A percentile compares a stretch with the other conserved stretches of the same genome.
Evolutionary conservation across 2,797 vertebrate species (phyloP).

Genomic region (Salmo trutta): DNA sequence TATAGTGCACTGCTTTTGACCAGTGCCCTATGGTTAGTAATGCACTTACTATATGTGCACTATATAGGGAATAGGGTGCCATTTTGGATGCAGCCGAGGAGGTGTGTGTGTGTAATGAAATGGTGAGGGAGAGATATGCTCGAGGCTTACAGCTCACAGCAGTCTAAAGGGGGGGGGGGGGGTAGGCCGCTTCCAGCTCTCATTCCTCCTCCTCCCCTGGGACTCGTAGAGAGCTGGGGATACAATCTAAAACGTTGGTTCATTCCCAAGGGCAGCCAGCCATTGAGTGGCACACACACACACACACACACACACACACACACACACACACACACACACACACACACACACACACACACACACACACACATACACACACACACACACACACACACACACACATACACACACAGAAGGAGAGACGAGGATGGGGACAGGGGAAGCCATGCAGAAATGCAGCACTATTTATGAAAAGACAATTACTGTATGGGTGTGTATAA

Average conservation of each 20-base stretch:
- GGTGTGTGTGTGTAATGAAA: neutral
- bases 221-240: slow-evolving; percentile 1
- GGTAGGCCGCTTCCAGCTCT: neutral
- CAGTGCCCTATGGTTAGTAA: neutral
- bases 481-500: neutral
- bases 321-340: neutral
- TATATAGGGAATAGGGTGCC: too few relatives aligned
- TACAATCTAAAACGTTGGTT: slow-evolving; percentile 15
- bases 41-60: too few relatives aligned
- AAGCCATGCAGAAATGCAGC: slow-evolving; percentile 33
- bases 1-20: neutral
- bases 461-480: slow-evolving; percentile 30
- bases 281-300: neutral
- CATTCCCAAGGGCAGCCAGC: slow-evolving; percentile 21
- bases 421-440: neutral
- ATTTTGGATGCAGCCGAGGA: neutral
- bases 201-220: neutral
- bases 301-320: neutral
- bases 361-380: too few relatives aligned
- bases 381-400: too few relatives aligned
- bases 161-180: too few relatives aligned
- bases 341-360: too few relatives aligned
- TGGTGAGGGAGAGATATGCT: neutral
- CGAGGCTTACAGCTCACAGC: neutral
- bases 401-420: neutral